phyloP scores from a whole-genome alignment of 1,140 invertebrate species.

The Ips nitidus region DNA sequence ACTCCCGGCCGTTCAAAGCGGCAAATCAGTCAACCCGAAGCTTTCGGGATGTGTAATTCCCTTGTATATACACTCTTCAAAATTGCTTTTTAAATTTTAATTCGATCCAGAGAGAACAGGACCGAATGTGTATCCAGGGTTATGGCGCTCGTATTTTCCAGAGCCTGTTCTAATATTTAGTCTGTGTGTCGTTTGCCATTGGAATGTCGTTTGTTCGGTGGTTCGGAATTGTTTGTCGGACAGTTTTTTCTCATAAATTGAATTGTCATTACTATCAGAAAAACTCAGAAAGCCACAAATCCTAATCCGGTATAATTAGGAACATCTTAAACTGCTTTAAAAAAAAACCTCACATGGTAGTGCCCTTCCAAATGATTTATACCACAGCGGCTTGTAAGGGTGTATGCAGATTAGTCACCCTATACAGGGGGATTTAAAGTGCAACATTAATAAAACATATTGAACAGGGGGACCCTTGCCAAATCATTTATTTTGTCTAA shows the following conservation, averaged over 20 bases:
- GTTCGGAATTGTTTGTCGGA: neutral
- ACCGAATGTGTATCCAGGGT: constrained; percentile 30
- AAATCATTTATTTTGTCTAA: constrained; percentile 16
- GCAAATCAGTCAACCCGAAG: constrained; percentile 30
- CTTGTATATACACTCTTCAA: constrained; percentile 35
- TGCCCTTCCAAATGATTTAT: constrained; percentile 21
- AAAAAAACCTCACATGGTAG: neutral
- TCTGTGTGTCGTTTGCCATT: constrained; percentile 9
- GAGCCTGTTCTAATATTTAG: constrained; percentile 31
- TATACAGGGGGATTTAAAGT: constrained; percentile 20
- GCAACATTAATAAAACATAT: constrained; percentile 24
- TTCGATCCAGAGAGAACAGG: constrained; percentile 31
- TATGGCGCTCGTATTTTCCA: constrained; percentile 27
- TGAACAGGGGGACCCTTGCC: constrained; percentile 9
- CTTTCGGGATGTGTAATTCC: constrained; percentile 32
- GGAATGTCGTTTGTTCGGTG: constrained; percentile 5
- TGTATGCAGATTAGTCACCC: constrained; percentile 33
- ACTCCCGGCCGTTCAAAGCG: constrained; percentile 8
- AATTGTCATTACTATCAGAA: too few species aligned
- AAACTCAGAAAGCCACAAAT: too few species aligned
- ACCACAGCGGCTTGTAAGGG: constrained; percentile 28
- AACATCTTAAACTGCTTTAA: too few species aligned
- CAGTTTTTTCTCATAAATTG: too few species aligned
- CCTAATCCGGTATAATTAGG: too few species aligned
- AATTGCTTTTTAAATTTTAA: constrained; percentile 36